Evolutionary conservation across 2,797 vertebrate species (phyloP), one percentile per base, ranked within the genome.

Genomic region (Phylloscopus collybita): DNA sequence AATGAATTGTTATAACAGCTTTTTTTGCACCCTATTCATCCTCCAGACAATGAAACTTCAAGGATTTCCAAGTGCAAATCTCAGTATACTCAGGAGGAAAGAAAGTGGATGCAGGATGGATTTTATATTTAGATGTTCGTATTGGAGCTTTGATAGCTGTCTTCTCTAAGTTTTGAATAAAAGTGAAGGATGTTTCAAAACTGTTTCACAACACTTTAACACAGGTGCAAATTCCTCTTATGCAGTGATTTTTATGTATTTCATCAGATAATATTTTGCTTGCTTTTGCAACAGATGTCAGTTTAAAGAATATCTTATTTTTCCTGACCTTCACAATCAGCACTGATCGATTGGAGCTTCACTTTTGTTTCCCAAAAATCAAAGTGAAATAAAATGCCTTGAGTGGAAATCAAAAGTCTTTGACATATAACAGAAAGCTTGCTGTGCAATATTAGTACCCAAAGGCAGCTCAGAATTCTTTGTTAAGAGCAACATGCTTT

Each of bases 361-460:
- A 97, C 97, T 98, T 98, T 98, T 98, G 97, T 98, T 98, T 98
- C 98, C 98, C 98, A 98, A 97, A 99, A 99, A 99, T 99, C 98
- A 99, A 99, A 99, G 98, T 97, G 98, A 98, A 98, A 98, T 98
- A 98, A 98, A 99, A 98, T 71, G 99, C 99, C 98, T 99, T 98
- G 98, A 99, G 98, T 99, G 98, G 98, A 99, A 99, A 99, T 99
- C 98, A 99, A 99, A 98, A 98, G 98, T 98, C 98, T 98, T 98
- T 98, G 98, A 98, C 97, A 98, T 97, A 97, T 71, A 96, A 97
- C 80, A 97, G 97, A 98, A 97, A 98, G 98, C 98, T 98, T 93
- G 97, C 91, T 98, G 98, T 97, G 98, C 97, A 95, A 96, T 98
- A 97, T 97, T 97, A 97, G 96, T 95, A 97, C 97, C 98, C 96